Evolutionary conservation across 2,113 vertebrate genomes (phyloP).

Genomic region (Etia nguti): DNA sequence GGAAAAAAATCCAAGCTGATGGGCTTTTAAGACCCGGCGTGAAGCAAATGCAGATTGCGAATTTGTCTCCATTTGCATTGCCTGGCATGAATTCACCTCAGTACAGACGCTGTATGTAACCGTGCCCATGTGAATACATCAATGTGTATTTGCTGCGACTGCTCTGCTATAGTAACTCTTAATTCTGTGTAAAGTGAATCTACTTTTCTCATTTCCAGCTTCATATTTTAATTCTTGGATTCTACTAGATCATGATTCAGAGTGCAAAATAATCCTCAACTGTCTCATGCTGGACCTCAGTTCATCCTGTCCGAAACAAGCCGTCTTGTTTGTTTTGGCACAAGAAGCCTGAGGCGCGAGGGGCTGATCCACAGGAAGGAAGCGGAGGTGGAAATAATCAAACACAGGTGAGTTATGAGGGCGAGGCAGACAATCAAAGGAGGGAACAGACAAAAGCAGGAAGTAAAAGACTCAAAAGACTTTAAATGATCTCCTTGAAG

Average conservation of each 20-base stretch:
- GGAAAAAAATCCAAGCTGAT: background rate
- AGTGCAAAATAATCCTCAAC: background rate
- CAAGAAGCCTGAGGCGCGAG: fast-evolving
- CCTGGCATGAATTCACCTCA: background rate
- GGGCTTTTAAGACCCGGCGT: background rate
- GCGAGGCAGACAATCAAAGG: background rate
- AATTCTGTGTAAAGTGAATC: background rate
- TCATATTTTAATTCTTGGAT: background rate
- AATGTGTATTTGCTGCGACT: background rate
- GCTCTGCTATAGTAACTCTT: background rate
- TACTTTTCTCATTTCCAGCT: background rate
- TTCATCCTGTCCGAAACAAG: background rate
- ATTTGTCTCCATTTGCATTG: background rate
- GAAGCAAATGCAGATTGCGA: background rate
- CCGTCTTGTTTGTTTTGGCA: background rate
- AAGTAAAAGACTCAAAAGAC: background rate
- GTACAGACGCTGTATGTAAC: background rate
- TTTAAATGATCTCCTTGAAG: background rate
- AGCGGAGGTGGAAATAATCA: background rate
- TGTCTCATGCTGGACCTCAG: background rate
- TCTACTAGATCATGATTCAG: background rate
- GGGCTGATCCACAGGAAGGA: background rate
- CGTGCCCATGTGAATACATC: background rate
- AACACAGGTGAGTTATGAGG: background rate
- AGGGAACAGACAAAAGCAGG: background rate